Evolutionary conservation across 2,888 invertebrate species (phyloP).

Genomic region (Myopa testacea): DNA sequence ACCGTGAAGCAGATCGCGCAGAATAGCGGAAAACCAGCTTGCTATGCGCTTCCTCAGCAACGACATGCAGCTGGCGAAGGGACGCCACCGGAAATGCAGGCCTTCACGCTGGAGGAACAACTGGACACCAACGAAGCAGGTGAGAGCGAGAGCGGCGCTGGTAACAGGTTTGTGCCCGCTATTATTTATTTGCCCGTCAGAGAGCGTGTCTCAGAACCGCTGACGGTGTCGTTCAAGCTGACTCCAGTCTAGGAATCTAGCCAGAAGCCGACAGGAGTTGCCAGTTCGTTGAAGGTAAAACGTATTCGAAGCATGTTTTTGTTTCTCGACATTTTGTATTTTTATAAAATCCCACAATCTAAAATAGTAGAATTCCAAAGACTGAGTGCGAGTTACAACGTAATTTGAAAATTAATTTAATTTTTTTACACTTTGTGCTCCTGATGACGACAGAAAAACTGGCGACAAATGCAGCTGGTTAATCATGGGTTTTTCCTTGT

Average conservation of each 20-base stretch:
- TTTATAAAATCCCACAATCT: constrained; percentile 42
- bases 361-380: constrained; percentile 62
- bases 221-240: constrained; percentile 92
- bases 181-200: constrained; percentile 94
- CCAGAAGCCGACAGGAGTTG: neutral
- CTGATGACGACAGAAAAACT: neutral
- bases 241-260: constrained; percentile 81
- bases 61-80: constrained; percentile 50
- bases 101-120: constrained; percentile 82
- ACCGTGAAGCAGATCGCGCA: constrained; percentile 63
- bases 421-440: neutral
- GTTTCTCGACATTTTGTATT: constrained; percentile 46
- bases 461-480: neutral
- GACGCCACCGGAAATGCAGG: constrained; percentile 80
- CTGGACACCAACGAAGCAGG: constrained; percentile 34
- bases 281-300: constrained; percentile 6
- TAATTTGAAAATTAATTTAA: constrained; percentile 52
- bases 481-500: neutral
- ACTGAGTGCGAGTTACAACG: constrained; percentile 62
- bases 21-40: constrained; percentile 70
- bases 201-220: constrained; percentile 84
- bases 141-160: constrained; percentile 15
- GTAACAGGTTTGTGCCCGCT: constrained; percentile 83
- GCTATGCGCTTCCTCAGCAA: constrained; percentile 73
- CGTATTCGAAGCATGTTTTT: neutral